Conservation (phyloP, 2,797 vertebrate species). For the Helarctos malayanus region DNA sequence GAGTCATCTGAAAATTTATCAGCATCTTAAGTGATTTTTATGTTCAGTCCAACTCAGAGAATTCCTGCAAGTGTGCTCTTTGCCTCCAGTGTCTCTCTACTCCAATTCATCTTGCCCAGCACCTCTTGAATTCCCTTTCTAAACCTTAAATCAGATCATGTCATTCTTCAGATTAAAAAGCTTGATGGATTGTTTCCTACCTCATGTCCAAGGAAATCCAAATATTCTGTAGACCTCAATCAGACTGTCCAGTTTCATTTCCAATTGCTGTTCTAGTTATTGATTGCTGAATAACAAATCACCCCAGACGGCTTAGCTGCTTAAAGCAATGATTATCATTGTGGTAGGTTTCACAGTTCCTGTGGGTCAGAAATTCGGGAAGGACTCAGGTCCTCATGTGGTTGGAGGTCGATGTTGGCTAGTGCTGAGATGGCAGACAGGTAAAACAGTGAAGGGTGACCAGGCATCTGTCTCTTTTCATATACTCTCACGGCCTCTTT, state of each 20-base stretch:
- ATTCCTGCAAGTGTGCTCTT: constrained; percentile 23
- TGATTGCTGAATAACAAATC: constrained; percentile 11
- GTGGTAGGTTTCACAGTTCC: neutral
- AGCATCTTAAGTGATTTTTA: constrained; percentile 5
- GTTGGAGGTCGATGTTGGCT: no score
- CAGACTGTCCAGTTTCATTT: neutral
- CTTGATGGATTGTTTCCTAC: neutral
- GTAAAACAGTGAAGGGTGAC: neutral
- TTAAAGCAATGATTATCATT: neutral
- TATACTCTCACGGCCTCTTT: neutral
- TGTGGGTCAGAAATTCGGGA: neutral
- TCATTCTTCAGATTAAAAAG: constrained; percentile 43
- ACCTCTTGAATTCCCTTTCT: neutral
- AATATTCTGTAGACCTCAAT: neutral
- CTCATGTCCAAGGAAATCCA: neutral
- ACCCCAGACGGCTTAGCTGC: neutral
- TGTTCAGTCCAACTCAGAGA: neutral
- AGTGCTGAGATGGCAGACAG: neutral
- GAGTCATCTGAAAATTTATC: neutral
- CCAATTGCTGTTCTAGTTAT: neutral
- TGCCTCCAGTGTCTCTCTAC: neutral
- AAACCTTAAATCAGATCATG: neutral
- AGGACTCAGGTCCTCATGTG: neutral
- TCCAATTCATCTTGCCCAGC: neutral
- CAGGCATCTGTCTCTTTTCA: neutral